Evolutionary conservation across 2,888 invertebrate species (phyloP).

Genomic region (Pomacea canaliculata): DNA sequence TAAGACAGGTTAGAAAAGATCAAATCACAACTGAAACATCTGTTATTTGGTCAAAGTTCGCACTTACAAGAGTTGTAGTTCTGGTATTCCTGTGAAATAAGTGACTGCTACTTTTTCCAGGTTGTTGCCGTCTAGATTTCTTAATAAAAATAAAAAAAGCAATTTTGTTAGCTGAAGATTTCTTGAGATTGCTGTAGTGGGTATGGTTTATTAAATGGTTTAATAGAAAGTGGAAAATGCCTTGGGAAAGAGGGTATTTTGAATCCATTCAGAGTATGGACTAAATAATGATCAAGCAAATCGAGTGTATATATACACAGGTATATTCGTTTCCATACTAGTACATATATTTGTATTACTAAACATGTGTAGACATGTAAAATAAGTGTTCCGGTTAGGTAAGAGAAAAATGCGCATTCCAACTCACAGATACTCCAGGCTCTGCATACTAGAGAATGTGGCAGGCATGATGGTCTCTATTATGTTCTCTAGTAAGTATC

Average conservation of each 20-base stretch:
- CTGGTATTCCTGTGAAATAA: constrained; percentile 22
- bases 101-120: constrained; percentile 22
- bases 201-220: too few relatives aligned
- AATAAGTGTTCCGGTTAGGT: too few relatives aligned
- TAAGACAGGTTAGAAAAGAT: too few relatives aligned
- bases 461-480: constrained; percentile 26
- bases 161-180: too few relatives aligned
- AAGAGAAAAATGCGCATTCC: too few relatives aligned
- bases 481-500: constrained; percentile 33
- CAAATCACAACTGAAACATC: too few relatives aligned
- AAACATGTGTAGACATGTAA: too few relatives aligned
- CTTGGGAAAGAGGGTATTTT: too few relatives aligned
- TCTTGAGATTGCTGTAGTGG: too few relatives aligned
- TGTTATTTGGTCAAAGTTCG: not conserved
- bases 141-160: not conserved
- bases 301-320: not conserved
- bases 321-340: not conserved
- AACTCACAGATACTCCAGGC: constrained; percentile 13
- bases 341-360: not conserved
- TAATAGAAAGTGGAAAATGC: too few relatives aligned
- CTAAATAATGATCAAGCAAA: too few relatives aligned
- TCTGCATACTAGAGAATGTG: constrained; percentile 16
- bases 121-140: constrained; percentile 29
- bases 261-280: too few relatives aligned
- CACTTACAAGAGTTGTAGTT: constrained; percentile 29